Base-by-base conservation (phyloP, 2,113 vertebrate species). In the Ammodytes dubius region DNA sequence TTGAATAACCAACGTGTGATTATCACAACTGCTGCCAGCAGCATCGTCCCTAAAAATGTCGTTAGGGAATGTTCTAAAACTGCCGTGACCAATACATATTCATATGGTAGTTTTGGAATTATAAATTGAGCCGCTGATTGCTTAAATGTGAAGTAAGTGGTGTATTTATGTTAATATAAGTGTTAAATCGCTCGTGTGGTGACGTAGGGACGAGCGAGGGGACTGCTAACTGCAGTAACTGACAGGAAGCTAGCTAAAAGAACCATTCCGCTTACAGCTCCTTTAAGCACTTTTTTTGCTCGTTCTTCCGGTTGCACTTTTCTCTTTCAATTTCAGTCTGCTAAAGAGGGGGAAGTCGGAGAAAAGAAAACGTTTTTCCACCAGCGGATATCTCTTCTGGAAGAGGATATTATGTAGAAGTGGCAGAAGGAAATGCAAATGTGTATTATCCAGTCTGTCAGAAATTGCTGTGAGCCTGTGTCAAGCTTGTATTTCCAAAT, bases 341-440 rank as follows among this genome's bases (percentile, higher is more conserved):
- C 3, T 0, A 19, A 7, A 1, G 37, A 2, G 6, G 15, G 27
- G 27, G 12, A 57, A 46, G 19, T 59, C 74, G 40, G 52, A 47
- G 27, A 27, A 27, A 27, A 27, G 65, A 65, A 65, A 75, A 59
- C n/a, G 14, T 43, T 11, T 46, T 67, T 27, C 12, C 40, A 72
- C 61, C 42, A 56, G 37, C 19, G 11, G 65, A 58, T n/a, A 11
- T 52, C 47, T 65, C 43, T 13, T 6, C 7, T 6, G 42, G 57
- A 40, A 56, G 54, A 61, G 5, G 42, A 50, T 52, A 2, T 13
- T 19, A 60, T 35, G 15, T 27, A n/a, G 42, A 67, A 4, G 53
- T 47, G 39, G 45, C 45, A 37, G 27, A 35, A 79, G 17, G 45
- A 59, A 54, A 69, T 3, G 58, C 6, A 47, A 8, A 35, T 6